Percentiles rank a stretch among this genome's conserved stretches.
Conservation (phyloP, 2,888 invertebrate species). For the Allacma fusca region DNA sequence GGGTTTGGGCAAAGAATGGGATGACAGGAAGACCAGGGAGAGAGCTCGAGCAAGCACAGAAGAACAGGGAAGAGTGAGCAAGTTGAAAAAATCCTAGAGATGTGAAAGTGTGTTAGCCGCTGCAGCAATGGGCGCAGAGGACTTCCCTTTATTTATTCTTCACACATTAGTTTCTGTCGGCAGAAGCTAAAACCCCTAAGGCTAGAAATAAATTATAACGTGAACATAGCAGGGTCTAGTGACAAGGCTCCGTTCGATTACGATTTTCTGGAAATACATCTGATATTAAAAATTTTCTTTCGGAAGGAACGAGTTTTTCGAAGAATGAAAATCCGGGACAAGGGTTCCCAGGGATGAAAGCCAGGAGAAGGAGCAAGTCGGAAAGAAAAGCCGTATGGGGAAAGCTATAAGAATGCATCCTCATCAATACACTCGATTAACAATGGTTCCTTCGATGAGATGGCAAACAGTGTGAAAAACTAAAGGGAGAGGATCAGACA, state of each 20-base stretch:
- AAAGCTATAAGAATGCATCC: not conserved
- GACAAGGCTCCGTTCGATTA: not conserved
- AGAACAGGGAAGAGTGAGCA: not conserved
- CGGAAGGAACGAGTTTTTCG: not conserved
- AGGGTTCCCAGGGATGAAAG: too few species aligned
- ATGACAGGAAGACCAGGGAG: too few species aligned
- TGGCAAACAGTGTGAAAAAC: not conserved
- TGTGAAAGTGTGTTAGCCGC: not conserved
- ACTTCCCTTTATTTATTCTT: conserved; percentile 8
- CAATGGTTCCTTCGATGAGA: not conserved
- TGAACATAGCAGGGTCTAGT: not conserved
- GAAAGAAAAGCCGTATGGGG: not conserved
- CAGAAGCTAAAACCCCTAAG: not conserved
- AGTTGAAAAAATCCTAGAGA: not conserved
- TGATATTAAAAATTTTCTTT: not conserved
- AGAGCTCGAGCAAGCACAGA: not conserved
- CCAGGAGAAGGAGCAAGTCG: too few species aligned
- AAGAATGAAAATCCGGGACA: not conserved
- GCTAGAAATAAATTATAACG: not conserved
- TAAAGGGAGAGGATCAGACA: not conserved
- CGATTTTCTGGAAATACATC: not conserved
- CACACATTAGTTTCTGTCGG: conserved; percentile 19
- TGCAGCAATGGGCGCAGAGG: not conserved
- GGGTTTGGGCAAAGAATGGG: not conserved
- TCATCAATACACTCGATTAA: conserved; percentile 4